A percentile compares a stretch with the other conserved stretches of the same genome.
Evolutionary conservation across 1,140 invertebrate genomes (phyloP).

Genomic region (Drosophila pseudoananassae): DNA sequence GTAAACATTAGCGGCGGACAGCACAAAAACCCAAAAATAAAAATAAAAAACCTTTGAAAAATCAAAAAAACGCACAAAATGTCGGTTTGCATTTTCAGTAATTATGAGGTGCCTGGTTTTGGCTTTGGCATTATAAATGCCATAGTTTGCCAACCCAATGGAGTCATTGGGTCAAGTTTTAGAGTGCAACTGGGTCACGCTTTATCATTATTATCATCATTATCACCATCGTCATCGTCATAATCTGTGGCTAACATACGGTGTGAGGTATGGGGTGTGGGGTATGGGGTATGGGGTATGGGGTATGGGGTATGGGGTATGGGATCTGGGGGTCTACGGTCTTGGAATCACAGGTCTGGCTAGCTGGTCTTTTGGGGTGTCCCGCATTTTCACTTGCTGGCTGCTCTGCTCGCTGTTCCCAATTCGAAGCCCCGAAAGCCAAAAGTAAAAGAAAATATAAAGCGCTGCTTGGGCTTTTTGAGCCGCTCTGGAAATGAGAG

Average conservation of each 20-base stretch:
- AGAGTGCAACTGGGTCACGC: conserved; percentile 79
- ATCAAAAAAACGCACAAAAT: conserved; percentile 36
- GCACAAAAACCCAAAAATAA: conserved; percentile 21
- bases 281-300: too few relatives aligned
- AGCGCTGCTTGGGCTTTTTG: conserved; percentile 46
- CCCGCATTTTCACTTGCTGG: conserved; percentile 71
- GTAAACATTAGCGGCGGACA: conserved; percentile 34
- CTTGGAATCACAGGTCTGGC: neutral
- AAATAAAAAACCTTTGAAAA: neutral
- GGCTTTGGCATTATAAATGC: conserved; percentile 65
- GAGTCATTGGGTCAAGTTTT: conserved; percentile 84
- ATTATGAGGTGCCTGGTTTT: conserved; percentile 61
- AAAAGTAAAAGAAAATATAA: conserved; percentile 54
- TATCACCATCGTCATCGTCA: conserved; percentile 29
- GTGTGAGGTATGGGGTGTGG: too few relatives aligned
- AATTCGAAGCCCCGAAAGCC: conserved; percentile 57
- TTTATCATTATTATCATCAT: conserved; percentile 53
- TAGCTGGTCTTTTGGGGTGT: conserved; percentile 52
- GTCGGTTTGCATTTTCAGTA: conserved; percentile 54
- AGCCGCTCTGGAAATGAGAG: conserved; percentile 54
- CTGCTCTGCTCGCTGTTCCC: conserved; percentile 52
- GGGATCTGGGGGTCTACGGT: conserved; percentile 4
- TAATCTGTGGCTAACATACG: conserved; percentile 40
- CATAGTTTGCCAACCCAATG: conserved; percentile 69
- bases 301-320: neutral